Conservation (phyloP, 2,113 vertebrate species). For the Sapajus apella region DNA sequence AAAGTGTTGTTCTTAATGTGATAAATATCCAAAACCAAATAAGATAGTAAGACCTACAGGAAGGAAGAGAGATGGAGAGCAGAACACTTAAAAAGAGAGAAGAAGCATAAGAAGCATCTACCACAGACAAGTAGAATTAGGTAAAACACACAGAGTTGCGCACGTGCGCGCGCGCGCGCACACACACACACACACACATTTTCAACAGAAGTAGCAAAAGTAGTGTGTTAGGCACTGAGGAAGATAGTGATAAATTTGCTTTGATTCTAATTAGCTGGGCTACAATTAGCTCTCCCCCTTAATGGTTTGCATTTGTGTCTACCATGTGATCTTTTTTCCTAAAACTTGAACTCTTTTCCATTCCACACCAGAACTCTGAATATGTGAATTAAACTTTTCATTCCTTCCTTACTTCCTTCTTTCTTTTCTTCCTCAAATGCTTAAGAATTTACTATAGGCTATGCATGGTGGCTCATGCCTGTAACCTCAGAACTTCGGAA, state of each 20-base stretch:
- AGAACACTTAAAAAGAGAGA: neutral
- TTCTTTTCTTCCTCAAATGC: neutral
- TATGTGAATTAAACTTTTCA: neutral
- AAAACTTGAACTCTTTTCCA: neutral
- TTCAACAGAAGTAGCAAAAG: neutral
- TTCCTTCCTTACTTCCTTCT: neutral
- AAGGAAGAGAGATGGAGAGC: neutral
- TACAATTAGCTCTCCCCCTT: neutral
- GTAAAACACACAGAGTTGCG: neutral
- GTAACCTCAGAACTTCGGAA: no score
- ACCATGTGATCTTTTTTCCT: neutral
- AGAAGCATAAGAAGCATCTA: neutral
- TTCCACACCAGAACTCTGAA: neutral
- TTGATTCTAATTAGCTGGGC: neutral
- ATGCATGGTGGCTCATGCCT: no score
- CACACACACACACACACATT: neutral
- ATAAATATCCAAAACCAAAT: neutral
- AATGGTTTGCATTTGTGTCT: neutral
- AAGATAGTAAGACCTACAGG: neutral
- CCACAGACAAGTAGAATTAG: neutral
- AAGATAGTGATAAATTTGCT: neutral
- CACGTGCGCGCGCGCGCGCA: accelerated
- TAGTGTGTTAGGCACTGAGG: neutral
- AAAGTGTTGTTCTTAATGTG: neutral
- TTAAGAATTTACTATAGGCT: neutral